Conservation (phyloP, 2,797 vertebrate genomes). For the Cygnus olor region DNA sequence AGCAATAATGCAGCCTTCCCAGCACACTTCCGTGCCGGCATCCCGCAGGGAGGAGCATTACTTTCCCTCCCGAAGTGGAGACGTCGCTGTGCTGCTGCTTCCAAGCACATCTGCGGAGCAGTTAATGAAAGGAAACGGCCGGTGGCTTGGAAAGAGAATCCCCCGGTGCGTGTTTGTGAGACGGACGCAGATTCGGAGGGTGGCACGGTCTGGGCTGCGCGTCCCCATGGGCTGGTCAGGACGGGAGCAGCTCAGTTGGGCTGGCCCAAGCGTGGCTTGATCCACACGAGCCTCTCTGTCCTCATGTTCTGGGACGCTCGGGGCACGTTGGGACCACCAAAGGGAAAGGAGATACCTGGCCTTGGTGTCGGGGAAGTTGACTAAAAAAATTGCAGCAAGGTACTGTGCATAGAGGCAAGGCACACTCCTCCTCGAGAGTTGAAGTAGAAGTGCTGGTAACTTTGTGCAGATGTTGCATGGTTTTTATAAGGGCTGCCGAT, state of each 20-base stretch:
- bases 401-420: neutral
- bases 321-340: fast-evolving
- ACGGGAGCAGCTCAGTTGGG: fast-evolving
- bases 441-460: neutral
- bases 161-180: neutral
- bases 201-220: neutral
- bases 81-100: slow-evolving; percentile 26
- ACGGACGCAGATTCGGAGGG: neutral
- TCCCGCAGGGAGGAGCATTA: slow-evolving; percentile 46
- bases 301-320: fast-evolving
- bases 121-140: slow-evolving; percentile 6
- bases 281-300: fast-evolving
- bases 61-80: slow-evolving; percentile 57
- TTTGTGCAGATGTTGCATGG: neutral
- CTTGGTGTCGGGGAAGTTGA: neutral
- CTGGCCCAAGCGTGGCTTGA: neutral
- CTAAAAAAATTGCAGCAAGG: neutral
- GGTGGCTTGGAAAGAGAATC: slow-evolving; percentile 4
- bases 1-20: slow-evolving; percentile 14
- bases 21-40: slow-evolving; percentile 60
- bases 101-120: slow-evolving; percentile 50
- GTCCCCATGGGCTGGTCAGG: fast-evolving
- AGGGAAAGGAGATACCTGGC: neutral
- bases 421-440: neutral
- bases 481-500: neutral